Base-by-base conservation (phyloP, 2,888 invertebrate genomes). In the Agrotis exclamationis region DNA sequence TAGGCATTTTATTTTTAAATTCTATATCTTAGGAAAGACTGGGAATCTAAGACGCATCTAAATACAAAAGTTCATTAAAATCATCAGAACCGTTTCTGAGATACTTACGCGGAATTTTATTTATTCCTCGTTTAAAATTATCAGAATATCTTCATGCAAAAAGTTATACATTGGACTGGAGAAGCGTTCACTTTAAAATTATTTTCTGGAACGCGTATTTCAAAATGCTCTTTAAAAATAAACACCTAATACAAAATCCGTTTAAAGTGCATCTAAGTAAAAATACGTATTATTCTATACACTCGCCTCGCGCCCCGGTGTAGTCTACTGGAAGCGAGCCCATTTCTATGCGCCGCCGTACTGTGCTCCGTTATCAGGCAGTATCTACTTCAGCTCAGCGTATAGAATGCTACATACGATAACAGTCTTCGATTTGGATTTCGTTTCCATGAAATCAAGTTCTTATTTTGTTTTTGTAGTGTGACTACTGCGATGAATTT, bases 281-380 rank as follows among this genome's bases (percentile, higher is more conserved):
- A 75, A 85, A 81, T 83, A 83, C 79, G 64, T 85, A 79, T 80
- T 79, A 80, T 83, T 85, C 77, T 83, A 78, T 69, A 83, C 59
- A 76, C 62, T 60, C 33, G 56, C 70, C 18, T 24, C 56, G 72
- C 24, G n/a, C n/a, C 44, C 63, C 70, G 76, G 79, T 74, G 77
- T 84, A 77, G 65, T 74, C 60, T 77, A 67, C 76, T 85, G 86
- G 85, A 85, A 85, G 80, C 79, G 71, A 77, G 86, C 86, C 86
- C 82, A 79, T 82, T 86, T 82, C 85, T 82, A 85, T 85, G 82
- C 85, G 71, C 70, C 74, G 57, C 70, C 74, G 76, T 80, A 60
- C 74, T 80, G 68, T 77, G 71, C 63, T 70, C 70, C 65, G 79
- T 79, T 86, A 86, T 85, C 85, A 79, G 82, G 51, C 77, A 70